phyloP scores from a whole-genome alignment of 2,113 vertebrate species.

The Hystrix brachyura region DNA sequence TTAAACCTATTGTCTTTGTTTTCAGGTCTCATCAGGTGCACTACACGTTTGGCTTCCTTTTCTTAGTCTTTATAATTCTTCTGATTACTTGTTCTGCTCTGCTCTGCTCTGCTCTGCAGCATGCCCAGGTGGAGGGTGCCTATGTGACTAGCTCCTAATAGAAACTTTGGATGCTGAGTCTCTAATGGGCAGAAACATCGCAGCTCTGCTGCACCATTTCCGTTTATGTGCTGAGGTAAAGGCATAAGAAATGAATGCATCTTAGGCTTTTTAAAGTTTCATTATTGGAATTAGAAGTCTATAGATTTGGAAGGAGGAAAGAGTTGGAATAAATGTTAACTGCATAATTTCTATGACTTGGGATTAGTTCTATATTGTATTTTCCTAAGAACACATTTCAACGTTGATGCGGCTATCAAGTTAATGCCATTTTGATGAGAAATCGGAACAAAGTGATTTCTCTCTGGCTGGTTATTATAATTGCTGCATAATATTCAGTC shows the following conservation, averaged over 20 bases:
- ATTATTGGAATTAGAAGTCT: slow-evolving; percentile 54
- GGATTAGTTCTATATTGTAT: slow-evolving; percentile 49
- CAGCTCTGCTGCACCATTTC: slow-evolving; percentile 95
- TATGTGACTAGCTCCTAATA: no score
- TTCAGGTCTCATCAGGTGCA: slow-evolving; percentile 97
- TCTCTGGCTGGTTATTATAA: slow-evolving; percentile 67
- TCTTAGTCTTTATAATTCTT: slow-evolving; percentile 95
- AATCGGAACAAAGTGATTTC: slow-evolving; percentile 61
- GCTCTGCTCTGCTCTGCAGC: no score
- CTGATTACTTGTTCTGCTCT: slow-evolving; percentile 92
- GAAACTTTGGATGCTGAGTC: no score
- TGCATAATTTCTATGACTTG: slow-evolving; percentile 36
- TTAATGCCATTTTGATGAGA: slow-evolving; percentile 51
- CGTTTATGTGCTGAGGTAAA: slow-evolving; percentile 95
- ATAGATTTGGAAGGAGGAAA: background rate
- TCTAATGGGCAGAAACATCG: slow-evolving; percentile 88
- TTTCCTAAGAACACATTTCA: slow-evolving; percentile 71
- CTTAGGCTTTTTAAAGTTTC: background rate
- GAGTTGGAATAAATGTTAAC: slow-evolving; percentile 44
- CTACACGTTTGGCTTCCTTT: slow-evolving; percentile 96
- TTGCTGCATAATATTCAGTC: slow-evolving; percentile 60
- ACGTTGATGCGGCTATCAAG: slow-evolving; percentile 54
- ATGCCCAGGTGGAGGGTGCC: no score
- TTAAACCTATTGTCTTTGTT: slow-evolving; percentile 68
- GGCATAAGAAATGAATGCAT: background rate